These are phyloP conservation scores for Zosterops hypoxanthus DNA, from an alignment of 2,113 vertebrate species.

Conservation along the genomic window DNA sequence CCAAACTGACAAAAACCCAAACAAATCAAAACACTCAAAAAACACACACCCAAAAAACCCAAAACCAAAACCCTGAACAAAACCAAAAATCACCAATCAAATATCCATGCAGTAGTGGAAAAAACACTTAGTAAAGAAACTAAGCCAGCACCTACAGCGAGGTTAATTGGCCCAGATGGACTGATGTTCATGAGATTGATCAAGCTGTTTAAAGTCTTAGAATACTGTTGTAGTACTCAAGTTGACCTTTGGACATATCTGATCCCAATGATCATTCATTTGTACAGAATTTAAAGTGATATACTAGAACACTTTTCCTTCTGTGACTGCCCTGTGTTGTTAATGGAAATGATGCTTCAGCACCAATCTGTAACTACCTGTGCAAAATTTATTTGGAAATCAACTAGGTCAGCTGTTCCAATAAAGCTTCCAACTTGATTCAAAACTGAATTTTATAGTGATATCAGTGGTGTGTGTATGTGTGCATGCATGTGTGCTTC, in stretches of 20 bases:
- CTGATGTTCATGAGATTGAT: background rate
- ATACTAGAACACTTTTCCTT: background rate
- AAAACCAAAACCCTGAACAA: background rate
- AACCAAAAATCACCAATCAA: background rate
- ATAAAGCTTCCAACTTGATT: background rate
- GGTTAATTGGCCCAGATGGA: background rate
- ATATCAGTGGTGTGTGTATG: background rate
- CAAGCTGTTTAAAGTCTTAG: slow-evolving; percentile 7
- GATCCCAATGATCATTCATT: background rate
- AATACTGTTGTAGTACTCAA: background rate
- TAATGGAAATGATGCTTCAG: background rate
- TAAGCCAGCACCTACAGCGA: background rate
- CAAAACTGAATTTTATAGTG: background rate
- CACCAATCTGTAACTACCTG: background rate
- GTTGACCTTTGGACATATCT: background rate
- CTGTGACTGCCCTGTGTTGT: background rate
- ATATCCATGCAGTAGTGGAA: background rate
- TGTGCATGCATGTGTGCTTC: fast-evolving
- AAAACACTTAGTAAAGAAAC: background rate
- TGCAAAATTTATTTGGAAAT: background rate
- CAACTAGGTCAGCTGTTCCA: background rate
- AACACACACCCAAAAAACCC: background rate
- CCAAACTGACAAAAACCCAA: background rate
- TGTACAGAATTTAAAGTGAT: background rate
- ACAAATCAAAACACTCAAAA: too few species aligned